Base-by-base conservation (phyloP, 2,797 vertebrate genomes). In the Allobates femoralis region DNA sequence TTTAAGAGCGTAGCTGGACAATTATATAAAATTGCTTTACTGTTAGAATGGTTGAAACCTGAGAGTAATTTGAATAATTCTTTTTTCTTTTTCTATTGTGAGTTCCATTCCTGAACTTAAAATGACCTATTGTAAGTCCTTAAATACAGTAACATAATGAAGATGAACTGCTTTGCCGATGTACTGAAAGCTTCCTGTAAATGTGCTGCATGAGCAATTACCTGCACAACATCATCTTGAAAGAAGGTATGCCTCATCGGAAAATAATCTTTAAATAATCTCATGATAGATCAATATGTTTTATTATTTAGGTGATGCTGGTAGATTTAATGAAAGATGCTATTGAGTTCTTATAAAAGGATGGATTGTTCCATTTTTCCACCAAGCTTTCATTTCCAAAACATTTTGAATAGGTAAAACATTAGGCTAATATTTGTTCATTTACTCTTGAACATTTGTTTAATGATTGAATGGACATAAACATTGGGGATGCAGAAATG, bases 261-360 rank as follows among this genome's bases (percentile, higher is more conserved):
- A 89, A 89, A 87, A 89, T 89, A 90, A 93, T 89, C 37, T 85
- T 91, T 37, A 89, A 91, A 92, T 93, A 92, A 91, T 91, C 71
- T 91, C 81, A 90, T 89, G 89, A 92, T 91, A 37, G 91, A 93
- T 94, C 91, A 91, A 93, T 94, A 86, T 50, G 11, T 80, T 74
- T 81, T 80, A 81, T 81, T 75, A 81, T 81, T 81, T 79, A 75
- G 82, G 34, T 79, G 55, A 34, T 79, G 34, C 41, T 74, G 37
- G 23, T 50, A 50, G 69, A 46, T 81, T 30, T 32, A 69, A 69
- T 53, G 37, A 58, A 78, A 14, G n/a, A 23, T 60, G 55, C n/a
- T 83, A 15, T 41, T 46, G 34, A 28, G 46, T n/a, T 67, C 74
- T n/a, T 30, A 37, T 67, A 34, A 15, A 26, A 37, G 14, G 51